A percentile compares a stretch with the other conserved stretches of the same genome.
These are phyloP conservation scores for Mellilla xanthometata DNA, from an alignment of 2,888 invertebrate genomes.

Conservation along the genomic window DNA sequence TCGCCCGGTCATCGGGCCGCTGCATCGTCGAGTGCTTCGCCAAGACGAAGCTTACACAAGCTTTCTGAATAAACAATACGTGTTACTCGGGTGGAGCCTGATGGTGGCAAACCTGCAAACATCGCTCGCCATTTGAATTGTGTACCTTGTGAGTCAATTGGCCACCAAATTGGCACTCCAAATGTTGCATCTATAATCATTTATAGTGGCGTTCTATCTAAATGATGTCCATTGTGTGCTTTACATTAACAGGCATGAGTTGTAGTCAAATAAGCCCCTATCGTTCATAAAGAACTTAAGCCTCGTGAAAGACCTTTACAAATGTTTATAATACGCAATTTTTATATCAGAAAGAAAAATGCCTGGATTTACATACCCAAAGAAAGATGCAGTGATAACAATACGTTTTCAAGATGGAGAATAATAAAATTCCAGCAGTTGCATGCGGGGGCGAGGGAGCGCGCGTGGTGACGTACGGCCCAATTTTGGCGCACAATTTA, in stretches of 20 bases:
- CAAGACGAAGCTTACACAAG: slow-evolving; percentile 53
- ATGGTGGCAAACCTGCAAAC: slow-evolving; percentile 31
- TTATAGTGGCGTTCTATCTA: slow-evolving; percentile 4
- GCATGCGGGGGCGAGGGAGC: slow-evolving; percentile 67
- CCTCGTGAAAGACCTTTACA: no score
- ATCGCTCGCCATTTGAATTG: slow-evolving; percentile 33
- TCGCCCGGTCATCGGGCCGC: slow-evolving; percentile 53
- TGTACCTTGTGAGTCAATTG: slow-evolving; percentile 28
- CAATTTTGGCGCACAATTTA: slow-evolving; percentile 78
- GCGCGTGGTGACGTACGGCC: slow-evolving; percentile 55
- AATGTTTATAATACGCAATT: no score
- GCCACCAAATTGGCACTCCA: slow-evolving; percentile 11
- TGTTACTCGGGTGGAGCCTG: slow-evolving; percentile 37
- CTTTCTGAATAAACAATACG: slow-evolving; percentile 67
- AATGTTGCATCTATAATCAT: slow-evolving; percentile 10
- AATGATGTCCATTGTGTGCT: slow-evolving; percentile 5
- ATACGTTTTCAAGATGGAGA: slow-evolving; percentile 63
- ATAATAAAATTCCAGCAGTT: slow-evolving; percentile 69
- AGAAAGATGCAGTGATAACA: slow-evolving; percentile 63
- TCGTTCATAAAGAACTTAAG: no score
- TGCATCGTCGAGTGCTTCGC: slow-evolving; percentile 52
- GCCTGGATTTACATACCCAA: no score
- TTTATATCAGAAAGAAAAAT: no score
- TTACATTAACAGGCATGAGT: not conserved
- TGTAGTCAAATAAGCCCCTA: no score